Evolutionary conservation across 2,113 vertebrate genomes (phyloP), one percentile per base, ranked within the genome.

Genomic region (Opisthocomus hoazin): DNA sequence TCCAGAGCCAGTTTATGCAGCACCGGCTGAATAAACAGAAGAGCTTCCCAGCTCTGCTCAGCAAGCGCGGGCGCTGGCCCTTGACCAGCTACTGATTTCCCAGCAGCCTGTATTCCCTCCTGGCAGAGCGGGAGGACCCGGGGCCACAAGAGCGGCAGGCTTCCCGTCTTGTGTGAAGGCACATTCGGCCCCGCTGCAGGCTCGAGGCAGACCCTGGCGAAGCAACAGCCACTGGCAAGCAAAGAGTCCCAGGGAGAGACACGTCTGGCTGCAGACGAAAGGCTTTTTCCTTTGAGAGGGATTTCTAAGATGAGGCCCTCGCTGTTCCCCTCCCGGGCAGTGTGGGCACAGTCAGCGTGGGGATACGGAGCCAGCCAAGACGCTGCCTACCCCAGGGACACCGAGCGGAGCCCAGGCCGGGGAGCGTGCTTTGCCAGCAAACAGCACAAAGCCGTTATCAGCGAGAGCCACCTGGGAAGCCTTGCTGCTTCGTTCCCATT

Each of bases 391-490:
- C 39, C 36, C 1, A 1, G 34, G 30, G 32, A 46, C 37, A 27
- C 24, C 1, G 30, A 34, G 10, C 41, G 27, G 34, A 61, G 37
- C 0, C 39, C 76, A 36, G 58, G 70, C 54, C 37, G 53, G 29
- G 56, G 63, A 89, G 26, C 24, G 3, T 3, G 34, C 61, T 81
- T 58, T 86, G 36, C 75, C 84, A 91, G 77, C 60, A 36, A 48
- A 78, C 46, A 60, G 41, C 6, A 1, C 39, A 32, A 92, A 66
- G 75, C 50, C 14, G 24, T 91, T 93, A 96, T 96, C 97, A 93
- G 37, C 0, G 3, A n/a, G 16, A 65, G 66, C 87, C 96, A 95
- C 96, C 88, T 36, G 96, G 20, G 68, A 75, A 76, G 86, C 76
- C 61, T 71, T 18, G 7, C 43, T 21, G 81, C 73, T 51, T 51